Base-by-base conservation (phyloP, 2,113 vertebrate genomes). In the Lampris megalopsis region DNA sequence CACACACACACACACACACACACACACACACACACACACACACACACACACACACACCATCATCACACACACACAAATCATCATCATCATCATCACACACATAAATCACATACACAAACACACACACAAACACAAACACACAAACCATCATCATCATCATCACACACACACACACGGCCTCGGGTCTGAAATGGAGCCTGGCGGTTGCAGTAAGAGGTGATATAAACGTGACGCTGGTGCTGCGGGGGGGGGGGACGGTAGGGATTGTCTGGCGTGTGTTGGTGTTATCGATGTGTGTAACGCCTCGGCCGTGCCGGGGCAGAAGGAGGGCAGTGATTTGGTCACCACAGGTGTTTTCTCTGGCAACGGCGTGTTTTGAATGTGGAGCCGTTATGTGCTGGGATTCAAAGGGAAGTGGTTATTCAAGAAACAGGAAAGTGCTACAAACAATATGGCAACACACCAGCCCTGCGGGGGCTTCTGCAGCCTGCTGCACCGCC, bases 291-390 rank as follows among this genome's bases (percentile, higher is more conserved):
- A 65, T 80, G 81, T 59, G 78, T 81, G 69, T 91, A 91, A 89
- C 88, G 84, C 61, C 84, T 91, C 81, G 6, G 68, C 63, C 69
- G 73, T 77, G 79, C 41, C 13, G 71, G 86, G 84, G 87, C 89
- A 84, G 77, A 78, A 90, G 87, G 91, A 90, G 91, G 89, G 82
- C 77, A n/a, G 74, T 36, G 67, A 73, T 62, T 80, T 76, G 83
- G 84, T 92, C 92, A 90, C 86, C 87, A 72, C 89, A 88, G 85
- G 88, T 95, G 94, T 94, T 96, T 89, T 94, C 89, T 92, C 95
- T 96, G 94, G 94, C 94, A 67, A 66, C 35, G 83, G 67, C 53
- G 83, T 87, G 63, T 91, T 91, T 92, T 91, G 86, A 90, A 87
- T 88, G 71, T 80, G 73, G 72, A 93, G 81, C 76, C 91, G 66